These are phyloP conservation scores for Chaetophractus vellerosus DNA, from an alignment of 2,797 vertebrate genomes.

Conservation along the genomic window DNA sequence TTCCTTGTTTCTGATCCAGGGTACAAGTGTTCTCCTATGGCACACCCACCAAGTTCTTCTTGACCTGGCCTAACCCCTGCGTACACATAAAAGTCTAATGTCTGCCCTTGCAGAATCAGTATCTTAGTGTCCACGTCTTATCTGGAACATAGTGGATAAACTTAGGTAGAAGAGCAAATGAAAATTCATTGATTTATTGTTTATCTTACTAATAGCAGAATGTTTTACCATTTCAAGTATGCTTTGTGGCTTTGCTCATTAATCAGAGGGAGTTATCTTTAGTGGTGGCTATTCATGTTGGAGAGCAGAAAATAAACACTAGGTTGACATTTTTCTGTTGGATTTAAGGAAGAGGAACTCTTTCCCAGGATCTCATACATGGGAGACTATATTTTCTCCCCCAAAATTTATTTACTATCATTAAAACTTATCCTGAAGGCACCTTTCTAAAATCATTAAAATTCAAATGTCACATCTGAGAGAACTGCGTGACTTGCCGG, in stretches of 20 bases:
- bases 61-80: neutral
- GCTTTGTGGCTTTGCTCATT: conserved; percentile 32
- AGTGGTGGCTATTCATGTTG: neutral
- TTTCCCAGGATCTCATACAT: neutral
- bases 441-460: conserved; percentile 9
- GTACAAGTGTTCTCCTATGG: neutral
- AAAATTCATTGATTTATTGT: neutral
- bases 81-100: neutral
- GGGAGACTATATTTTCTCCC: neutral
- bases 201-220: neutral
- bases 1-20: neutral
- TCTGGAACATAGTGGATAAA: neutral
- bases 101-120: neutral
- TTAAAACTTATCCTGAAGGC: neutral
- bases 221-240: neutral
- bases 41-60: neutral
- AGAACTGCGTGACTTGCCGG: neutral
- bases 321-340: conserved; percentile 14
- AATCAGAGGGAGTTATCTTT: neutral
- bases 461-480: neutral
- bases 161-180: neutral
- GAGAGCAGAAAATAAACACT: neutral
- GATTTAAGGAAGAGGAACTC: neutral
- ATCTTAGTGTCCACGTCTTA: neutral
- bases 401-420: neutral